Conservation (phyloP, 1,140 invertebrate genomes). For the fruit fly (Drosophila melanogaster) region DNA sequence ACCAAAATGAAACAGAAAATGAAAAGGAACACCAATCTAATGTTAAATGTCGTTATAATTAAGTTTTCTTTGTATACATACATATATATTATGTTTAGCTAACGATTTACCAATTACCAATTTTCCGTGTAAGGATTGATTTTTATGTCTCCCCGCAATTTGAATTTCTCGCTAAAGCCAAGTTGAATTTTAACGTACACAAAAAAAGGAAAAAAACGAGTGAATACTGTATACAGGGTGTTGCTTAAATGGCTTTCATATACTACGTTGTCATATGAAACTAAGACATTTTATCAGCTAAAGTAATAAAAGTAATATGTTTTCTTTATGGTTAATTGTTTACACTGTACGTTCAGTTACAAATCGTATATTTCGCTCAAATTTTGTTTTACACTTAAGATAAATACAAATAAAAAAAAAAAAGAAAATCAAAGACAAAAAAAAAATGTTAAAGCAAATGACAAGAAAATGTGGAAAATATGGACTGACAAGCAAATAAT, state of each 20-base stretch:
- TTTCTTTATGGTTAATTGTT: slow-evolving; percentile 73
- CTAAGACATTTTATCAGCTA: slow-evolving; percentile 38
- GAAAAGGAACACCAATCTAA: slow-evolving; percentile 71
- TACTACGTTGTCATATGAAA: slow-evolving; percentile 34
- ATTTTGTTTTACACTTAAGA: slow-evolving; percentile 66
- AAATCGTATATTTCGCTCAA: slow-evolving; percentile 72
- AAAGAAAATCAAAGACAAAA: slow-evolving; percentile 1
- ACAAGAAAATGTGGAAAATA: slow-evolving; percentile 45
- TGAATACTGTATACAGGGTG: slow-evolving; percentile 71
- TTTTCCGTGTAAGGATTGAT: slow-evolving; percentile 49
- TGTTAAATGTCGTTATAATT: slow-evolving; percentile 82
- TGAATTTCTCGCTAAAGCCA: slow-evolving; percentile 59
- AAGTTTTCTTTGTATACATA: slow-evolving; percentile 66
- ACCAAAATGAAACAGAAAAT: slow-evolving; percentile 22
- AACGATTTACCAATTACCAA: slow-evolving; percentile 59
- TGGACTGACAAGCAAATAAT: slow-evolving; percentile 77
- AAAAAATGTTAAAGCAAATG: slow-evolving; percentile 57
- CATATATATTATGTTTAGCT: slow-evolving; percentile 67
- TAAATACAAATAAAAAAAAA: slow-evolving; percentile 22
- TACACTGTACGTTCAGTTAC: slow-evolving; percentile 65
- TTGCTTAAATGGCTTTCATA: slow-evolving; percentile 66
- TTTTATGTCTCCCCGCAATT: slow-evolving; percentile 41
- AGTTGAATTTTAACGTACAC: slow-evolving; percentile 58
- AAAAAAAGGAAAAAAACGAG: slow-evolving; percentile 12
- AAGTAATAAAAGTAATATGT: slow-evolving; percentile 56